phyloP scores from a whole-genome alignment of 2,797 vertebrate species.

The Thripadectes ignobilis region DNA sequence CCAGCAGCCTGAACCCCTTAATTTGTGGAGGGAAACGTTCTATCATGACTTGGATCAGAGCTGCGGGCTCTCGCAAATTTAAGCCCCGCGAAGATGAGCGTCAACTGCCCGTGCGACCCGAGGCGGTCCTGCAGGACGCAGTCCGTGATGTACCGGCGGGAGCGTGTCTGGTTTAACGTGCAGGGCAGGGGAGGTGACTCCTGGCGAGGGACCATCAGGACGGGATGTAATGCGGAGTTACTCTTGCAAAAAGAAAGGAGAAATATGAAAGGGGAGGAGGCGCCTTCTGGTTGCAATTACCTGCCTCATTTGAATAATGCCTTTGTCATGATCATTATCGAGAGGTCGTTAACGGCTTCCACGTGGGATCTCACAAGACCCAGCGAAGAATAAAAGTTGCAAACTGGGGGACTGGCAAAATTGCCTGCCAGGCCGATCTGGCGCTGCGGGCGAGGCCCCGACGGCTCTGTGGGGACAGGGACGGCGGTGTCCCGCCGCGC shows the following conservation, averaged over 20 bases:
- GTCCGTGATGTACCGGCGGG: neutral
- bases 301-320: slow-evolving; percentile 79
- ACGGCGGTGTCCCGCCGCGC: too few relatives aligned
- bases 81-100: neutral
- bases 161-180: neutral
- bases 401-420: neutral
- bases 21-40: neutral
- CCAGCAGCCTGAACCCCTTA: neutral
- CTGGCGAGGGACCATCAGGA: neutral
- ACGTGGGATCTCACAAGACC: slow-evolving; percentile 62
- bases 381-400: slow-evolving; percentile 1
- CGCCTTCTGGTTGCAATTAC: slow-evolving; percentile 78
- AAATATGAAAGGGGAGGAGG: neutral
- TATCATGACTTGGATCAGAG: neutral
- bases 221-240: neutral
- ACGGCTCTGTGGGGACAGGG: neutral
- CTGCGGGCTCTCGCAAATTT: neutral
- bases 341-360: slow-evolving; percentile 72
- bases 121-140: too few relatives aligned
- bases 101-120: neutral
- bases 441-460: neutral
- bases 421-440: neutral
- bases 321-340: slow-evolving; percentile 75
- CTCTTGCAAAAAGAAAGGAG: neutral
- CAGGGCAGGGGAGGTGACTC: neutral